phyloP scores from a whole-genome alignment of 2,888 invertebrate species.

The Euspilapteryx auroguttella region DNA sequence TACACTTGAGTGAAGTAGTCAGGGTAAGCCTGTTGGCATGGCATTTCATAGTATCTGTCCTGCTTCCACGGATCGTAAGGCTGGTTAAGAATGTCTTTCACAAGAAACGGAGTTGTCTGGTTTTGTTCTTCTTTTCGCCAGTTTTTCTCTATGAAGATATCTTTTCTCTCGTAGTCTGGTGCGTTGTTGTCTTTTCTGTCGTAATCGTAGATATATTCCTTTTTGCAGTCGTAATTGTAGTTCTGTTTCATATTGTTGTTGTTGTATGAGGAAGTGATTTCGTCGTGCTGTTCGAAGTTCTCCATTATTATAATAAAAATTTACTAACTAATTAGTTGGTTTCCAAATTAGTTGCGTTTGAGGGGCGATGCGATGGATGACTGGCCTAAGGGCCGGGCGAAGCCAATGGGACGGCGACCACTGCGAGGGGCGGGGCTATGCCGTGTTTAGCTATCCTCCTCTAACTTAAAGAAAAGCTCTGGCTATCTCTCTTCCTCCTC shows the following conservation, averaged over 20 bases:
- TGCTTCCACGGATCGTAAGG: neutral
- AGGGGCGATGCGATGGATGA: neutral
- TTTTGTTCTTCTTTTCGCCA: neutral
- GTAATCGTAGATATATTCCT: constrained; percentile 4
- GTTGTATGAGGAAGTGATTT: constrained; percentile 2
- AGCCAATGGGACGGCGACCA: neutral
- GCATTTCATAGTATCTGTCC: neutral
- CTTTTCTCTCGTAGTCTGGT: too few relatives aligned
- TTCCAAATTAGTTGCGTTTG: neutral
- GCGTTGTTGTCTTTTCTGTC: constrained; percentile 3
- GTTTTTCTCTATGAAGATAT: too few relatives aligned
- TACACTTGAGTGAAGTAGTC: neutral
- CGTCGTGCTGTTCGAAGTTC: constrained; percentile 4
- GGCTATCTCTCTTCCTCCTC: constrained; percentile 14
- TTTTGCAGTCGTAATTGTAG: constrained; percentile 5
- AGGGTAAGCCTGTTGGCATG: neutral
- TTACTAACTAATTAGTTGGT: neutral
- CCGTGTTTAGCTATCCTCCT: neutral
- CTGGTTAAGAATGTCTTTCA: constrained; percentile 4
- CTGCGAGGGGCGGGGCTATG: neutral
- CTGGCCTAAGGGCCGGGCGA: neutral
- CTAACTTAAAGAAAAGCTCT: neutral
- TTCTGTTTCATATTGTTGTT: constrained; percentile 1
- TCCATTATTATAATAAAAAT: too few relatives aligned
- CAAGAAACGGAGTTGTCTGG: constrained; percentile 4